A percentile compares a stretch with the other conserved stretches of the same genome.
These are phyloP conservation scores for Heteromyza rotundicornis DNA, from an alignment of 2,888 invertebrate species.

Conservation along the genomic window DNA sequence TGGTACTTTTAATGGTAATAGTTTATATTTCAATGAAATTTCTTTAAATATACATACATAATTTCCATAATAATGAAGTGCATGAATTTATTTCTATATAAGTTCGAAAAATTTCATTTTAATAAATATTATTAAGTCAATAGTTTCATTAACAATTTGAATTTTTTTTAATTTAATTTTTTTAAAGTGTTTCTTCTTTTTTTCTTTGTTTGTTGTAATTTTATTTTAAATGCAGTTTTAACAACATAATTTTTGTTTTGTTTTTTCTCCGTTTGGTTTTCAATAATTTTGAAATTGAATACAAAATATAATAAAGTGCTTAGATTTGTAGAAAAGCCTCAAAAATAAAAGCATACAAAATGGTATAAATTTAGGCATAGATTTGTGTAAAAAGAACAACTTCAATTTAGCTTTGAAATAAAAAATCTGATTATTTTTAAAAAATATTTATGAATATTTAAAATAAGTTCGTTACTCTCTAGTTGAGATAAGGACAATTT, in stretches of 20 bases:
- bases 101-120: slow-evolving; percentile 21
- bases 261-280: slow-evolving; percentile 19
- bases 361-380: slow-evolving; percentile 6
- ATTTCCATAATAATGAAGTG: slow-evolving; percentile 33
- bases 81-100: slow-evolving; percentile 28
- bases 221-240: slow-evolving; percentile 36
- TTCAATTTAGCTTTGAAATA: slow-evolving; percentile 4
- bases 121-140: neutral
- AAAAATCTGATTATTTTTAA: neutral
- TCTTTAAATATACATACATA: slow-evolving; percentile 21
- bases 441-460: slow-evolving; percentile 6
- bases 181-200: slow-evolving; percentile 12
- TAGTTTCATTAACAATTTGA: slow-evolving; percentile 4
- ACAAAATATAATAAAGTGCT: slow-evolving; percentile 13
- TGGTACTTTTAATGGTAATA: neutral
- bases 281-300: slow-evolving; percentile 20
- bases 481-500: too few relatives aligned
- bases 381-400: slow-evolving; percentile 1
- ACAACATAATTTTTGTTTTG: slow-evolving; percentile 23
- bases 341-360: slow-evolving; percentile 15
- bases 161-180: slow-evolving; percentile 12
- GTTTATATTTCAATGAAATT: slow-evolving; percentile 4
- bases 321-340: neutral
- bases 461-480: too few relatives aligned
- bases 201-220: too few relatives aligned